Evolutionary conservation across 2,113 vertebrate species (phyloP).

Genomic region (Sylvicapra grimmia): DNA sequence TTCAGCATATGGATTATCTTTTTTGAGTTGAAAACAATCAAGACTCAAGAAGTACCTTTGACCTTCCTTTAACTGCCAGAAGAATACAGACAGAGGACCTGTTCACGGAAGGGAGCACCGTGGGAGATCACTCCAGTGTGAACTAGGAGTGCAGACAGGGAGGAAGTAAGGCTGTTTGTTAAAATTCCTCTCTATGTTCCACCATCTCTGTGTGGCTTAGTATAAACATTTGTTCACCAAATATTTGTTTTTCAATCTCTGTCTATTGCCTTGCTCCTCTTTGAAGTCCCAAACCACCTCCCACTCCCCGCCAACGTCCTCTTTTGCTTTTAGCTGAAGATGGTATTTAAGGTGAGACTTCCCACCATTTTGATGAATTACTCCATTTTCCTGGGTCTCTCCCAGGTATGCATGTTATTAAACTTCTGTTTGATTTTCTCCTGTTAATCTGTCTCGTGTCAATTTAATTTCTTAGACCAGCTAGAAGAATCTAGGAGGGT

Average conservation of each 20-base stretch:
- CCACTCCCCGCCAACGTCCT: not conserved
- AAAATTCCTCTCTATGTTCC: not conserved
- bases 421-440: not conserved
- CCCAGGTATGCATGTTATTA: not conserved
- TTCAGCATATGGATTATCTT: not conserved
- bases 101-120: not conserved
- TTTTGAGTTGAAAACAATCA: not conserved
- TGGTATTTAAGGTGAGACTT: not conserved
- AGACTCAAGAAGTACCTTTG: not conserved
- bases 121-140: accelerated
- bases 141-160: not conserved
- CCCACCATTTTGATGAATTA: not conserved
- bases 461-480: not conserved
- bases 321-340: not conserved
- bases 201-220: not conserved
- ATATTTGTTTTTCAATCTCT: not conserved
- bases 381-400: not conserved
- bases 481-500: not conserved
- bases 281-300: not conserved
- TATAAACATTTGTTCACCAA: not conserved
- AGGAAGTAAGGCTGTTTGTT: not conserved
- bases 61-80: not conserved
- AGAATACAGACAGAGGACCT: not conserved
- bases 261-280: not conserved
- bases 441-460: not conserved